phyloP scores from a whole-genome alignment of 2,113 vertebrate species.

The Myotis lucifugus region DNA sequence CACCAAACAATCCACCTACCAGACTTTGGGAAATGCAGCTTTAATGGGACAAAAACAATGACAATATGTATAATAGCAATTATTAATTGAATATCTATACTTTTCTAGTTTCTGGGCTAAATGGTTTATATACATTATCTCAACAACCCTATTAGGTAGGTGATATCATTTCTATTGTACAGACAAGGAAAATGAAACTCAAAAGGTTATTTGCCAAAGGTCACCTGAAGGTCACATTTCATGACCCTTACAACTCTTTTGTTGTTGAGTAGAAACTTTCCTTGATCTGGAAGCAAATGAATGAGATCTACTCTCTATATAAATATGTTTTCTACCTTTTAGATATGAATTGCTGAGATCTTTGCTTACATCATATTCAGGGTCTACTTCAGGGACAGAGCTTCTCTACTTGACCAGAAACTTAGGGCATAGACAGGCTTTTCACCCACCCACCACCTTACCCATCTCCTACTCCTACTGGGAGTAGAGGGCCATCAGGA shows the following conservation, averaged over 20 bases:
- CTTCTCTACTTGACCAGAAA: neutral
- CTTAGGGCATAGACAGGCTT: neutral
- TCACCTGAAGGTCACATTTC: neutral
- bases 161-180: neutral
- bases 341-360: neutral
- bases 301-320: neutral
- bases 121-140: neutral
- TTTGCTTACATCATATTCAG: neutral
- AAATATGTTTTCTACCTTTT: neutral
- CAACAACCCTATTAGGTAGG: neutral
- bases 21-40: conserved; percentile 7
- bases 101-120: neutral
- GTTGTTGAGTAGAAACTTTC: neutral
- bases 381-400: neutral
- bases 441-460: neutral
- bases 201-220: conserved; percentile 16
- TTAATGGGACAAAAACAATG: neutral
- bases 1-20: neutral
- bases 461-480: neutral
- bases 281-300: neutral
- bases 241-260: neutral
- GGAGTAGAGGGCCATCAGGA: neutral
- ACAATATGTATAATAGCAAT: neutral
- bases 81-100: neutral
- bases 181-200: neutral